phyloP scores from a whole-genome alignment of 2,797 vertebrate genomes.

The Setipinna tenuifilis region DNA sequence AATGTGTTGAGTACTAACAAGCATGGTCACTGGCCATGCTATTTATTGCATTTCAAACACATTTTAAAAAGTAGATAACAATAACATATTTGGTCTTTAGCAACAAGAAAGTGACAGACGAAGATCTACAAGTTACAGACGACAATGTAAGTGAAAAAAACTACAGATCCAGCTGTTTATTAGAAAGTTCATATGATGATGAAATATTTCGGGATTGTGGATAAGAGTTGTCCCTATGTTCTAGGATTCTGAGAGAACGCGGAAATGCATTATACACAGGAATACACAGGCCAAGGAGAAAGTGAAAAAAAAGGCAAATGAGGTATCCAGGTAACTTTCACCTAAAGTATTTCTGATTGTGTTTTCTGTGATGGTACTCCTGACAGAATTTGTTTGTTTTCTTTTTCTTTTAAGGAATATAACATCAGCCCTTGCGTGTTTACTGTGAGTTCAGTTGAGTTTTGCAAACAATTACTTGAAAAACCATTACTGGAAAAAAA shows the following conservation, averaged over 20 bases:
- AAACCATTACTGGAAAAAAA: conserved; percentile 6
- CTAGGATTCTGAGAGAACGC: background rate
- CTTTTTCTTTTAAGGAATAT: background rate
- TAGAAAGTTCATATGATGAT: background rate
- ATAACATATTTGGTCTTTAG: background rate
- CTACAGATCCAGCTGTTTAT: background rate
- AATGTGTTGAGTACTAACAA: background rate
- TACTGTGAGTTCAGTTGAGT: conserved; percentile 34
- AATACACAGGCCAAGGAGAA: conserved; percentile 15
- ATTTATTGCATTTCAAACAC: background rate
- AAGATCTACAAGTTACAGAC: background rate
- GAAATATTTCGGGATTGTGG: background rate
- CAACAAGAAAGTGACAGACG: background rate
- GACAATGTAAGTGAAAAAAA: background rate
- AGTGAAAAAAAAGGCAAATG: background rate
- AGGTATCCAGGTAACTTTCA: background rate
- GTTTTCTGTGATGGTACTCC: too few relatives aligned
- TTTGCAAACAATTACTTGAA: background rate
- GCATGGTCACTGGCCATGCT: too few relatives aligned
- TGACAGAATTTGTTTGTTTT: background rate
- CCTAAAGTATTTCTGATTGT: background rate
- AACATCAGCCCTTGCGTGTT: background rate
- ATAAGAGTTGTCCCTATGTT: background rate
- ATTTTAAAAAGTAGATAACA: background rate
- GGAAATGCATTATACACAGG: conserved; percentile 22